phyloP scores from a whole-genome alignment of 2,113 vertebrate species.

The Mystacornis crossleyi region DNA sequence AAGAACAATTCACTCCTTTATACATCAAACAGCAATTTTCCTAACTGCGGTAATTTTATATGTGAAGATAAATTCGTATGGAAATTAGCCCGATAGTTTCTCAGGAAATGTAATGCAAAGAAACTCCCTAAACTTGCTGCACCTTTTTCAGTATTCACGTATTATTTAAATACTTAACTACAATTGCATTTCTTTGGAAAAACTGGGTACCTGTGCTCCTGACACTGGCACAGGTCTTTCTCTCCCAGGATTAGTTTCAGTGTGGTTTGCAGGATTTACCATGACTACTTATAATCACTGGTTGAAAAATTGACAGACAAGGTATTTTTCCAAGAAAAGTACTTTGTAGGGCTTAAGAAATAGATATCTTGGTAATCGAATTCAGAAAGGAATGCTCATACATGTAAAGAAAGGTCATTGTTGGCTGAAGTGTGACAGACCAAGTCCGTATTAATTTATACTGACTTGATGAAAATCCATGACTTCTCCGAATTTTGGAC shows the following conservation, averaged over 20 bases:
- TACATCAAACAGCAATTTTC: constrained; percentile 52
- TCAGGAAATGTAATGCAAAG: not conserved
- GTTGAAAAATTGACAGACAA: constrained; percentile 37
- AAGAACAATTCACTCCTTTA: constrained; percentile 49
- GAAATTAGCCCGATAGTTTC: not conserved
- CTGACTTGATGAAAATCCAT: constrained; percentile 14
- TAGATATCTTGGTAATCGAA: not conserved
- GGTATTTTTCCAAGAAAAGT: constrained; percentile 27
- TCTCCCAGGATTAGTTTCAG: constrained; percentile 30
- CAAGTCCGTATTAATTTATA: not conserved
- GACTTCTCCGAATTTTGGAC: not conserved
- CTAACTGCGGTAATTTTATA: constrained; percentile 39
- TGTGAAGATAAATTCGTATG: not conserved
- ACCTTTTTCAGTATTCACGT: not conserved
- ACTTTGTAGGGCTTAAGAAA: constrained; percentile 33
- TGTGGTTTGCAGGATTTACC: constrained; percentile 42
- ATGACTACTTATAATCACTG: constrained; percentile 10
- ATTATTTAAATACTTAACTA: not conserved
- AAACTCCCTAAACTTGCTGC: not conserved
- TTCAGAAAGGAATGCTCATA: not conserved
- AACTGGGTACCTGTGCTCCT: not conserved
- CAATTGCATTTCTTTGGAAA: not conserved
- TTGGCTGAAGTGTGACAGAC: constrained; percentile 25
- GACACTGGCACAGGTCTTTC: not conserved
- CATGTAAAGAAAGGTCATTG: not conserved